These are phyloP conservation scores for Corythaixoides concolor DNA, from an alignment of 2,113 vertebrate species.

Conservation along the genomic window DNA sequence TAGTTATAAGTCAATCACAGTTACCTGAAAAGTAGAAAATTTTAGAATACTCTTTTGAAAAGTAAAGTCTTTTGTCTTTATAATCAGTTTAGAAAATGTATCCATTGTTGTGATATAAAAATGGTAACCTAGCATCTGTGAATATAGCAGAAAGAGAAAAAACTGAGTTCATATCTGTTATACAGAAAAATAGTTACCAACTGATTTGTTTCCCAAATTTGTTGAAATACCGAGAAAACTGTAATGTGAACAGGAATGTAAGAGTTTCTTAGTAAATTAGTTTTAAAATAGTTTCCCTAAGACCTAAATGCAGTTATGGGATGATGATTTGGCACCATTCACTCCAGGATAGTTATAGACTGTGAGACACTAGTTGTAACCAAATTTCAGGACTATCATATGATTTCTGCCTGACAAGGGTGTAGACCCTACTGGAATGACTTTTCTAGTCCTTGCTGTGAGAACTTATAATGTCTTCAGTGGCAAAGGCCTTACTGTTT, in stretches of 20 bases:
- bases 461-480: not conserved
- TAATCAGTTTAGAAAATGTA: not conserved
- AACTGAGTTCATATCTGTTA: not conserved
- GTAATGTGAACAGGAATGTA: not conserved
- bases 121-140: not conserved
- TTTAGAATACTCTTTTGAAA: not conserved
- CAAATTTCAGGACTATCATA: not conserved
- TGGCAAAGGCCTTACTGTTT: not conserved
- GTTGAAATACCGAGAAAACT: not conserved
- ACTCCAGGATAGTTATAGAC: fast-evolving
- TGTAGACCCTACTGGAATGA: not conserved
- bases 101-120: not conserved
- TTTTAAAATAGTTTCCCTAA: not conserved
- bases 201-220: not conserved
- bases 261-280: not conserved
- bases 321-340: not conserved
- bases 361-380: not conserved
- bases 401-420: not conserved
- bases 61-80: not conserved
- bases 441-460: not conserved
- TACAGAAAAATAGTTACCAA: not conserved
- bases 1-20: not conserved
- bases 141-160: not conserved
- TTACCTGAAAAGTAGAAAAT: not conserved
- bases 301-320: not conserved